phyloP scores from a whole-genome alignment of 2,888 invertebrate genomes.

The Emesis furor region DNA sequence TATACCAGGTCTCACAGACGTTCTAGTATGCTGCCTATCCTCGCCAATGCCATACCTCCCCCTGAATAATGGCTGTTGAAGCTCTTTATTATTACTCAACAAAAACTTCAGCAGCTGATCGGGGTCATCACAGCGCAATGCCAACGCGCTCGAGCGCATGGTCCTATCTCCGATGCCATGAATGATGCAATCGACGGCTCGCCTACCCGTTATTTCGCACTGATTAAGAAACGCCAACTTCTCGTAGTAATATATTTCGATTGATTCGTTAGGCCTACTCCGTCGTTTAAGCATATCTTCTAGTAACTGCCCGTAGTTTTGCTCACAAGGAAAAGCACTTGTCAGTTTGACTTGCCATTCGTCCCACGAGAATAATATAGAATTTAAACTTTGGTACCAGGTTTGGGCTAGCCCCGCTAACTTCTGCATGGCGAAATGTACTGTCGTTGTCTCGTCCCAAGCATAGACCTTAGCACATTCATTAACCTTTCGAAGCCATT shows the following conservation, averaged over 20 bases:
- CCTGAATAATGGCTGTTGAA: background rate
- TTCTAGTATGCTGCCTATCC: background rate
- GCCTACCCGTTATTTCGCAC: conserved; percentile 48
- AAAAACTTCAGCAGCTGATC: conserved; percentile 30
- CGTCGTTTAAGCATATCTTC: conserved; percentile 53
- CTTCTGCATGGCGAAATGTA: conserved; percentile 68
- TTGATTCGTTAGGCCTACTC: conserved; percentile 52
- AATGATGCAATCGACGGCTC: conserved; percentile 70
- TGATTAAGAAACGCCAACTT: no score
- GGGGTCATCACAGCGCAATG: conserved; percentile 60
- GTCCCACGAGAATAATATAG: conserved; percentile 59
- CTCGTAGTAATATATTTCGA: no score
- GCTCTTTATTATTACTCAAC: background rate
- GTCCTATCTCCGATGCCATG: conserved; percentile 68
- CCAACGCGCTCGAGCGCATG: conserved; percentile 58
- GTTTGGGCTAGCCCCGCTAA: conserved; percentile 63
- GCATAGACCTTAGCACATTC: conserved; percentile 50
- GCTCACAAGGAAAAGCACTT: conserved; percentile 52
- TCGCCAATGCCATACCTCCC: background rate
- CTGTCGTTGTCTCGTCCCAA: conserved; percentile 59
- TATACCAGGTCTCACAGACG: background rate
- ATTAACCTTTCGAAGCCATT: conserved; percentile 54
- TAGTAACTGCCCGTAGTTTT: conserved; percentile 54
- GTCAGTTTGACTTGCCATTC: conserved; percentile 60
- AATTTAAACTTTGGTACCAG: conserved; percentile 64